These are phyloP conservation scores for Apis mellifera DNA, from an alignment of 1,140 invertebrate species.

Conservation along the genomic window Amel_HAv3.1 CM009931.2:5245001-5245500, in stretches of 20 bases:
- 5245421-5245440: no score
- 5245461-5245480: no score
- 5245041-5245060: slow-evolving; percentile 1
- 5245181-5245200: slow-evolving; percentile 71
- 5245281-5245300: not conserved
- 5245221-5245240: slow-evolving; percentile 69
- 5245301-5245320: not conserved
- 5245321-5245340: no score
- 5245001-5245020: slow-evolving; percentile 40
- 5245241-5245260: not conserved
- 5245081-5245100: not conserved
- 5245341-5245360: no score
- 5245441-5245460: no score
- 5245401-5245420: no score
- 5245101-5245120: not conserved
- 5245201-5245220: slow-evolving; percentile 78
- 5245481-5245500: no score
- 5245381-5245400: no score
- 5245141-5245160: slow-evolving; percentile 78
- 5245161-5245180: slow-evolving; percentile 69
- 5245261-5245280: not conserved
- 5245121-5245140: slow-evolving; percentile 61
- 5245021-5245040: slow-evolving; percentile 24
- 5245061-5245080: not conserved
- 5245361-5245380: no score